These are phyloP conservation scores for Hipparchia sbordonii DNA, from an alignment of 2,888 invertebrate species.

Conservation along the genomic window DNA sequence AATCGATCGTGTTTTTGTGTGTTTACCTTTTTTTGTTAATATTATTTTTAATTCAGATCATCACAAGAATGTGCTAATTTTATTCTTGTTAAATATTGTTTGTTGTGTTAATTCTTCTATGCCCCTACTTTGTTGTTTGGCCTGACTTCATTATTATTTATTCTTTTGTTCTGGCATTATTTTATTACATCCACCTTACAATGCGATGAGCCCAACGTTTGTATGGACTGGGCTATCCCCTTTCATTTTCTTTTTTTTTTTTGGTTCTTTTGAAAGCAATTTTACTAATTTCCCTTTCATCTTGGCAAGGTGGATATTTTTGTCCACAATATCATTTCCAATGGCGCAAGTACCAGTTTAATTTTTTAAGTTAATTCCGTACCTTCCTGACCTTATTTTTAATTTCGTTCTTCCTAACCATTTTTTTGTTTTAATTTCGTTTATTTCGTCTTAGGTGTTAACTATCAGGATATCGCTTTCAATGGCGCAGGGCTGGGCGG, in stretches of 20 bases:
- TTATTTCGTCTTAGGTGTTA: slow-evolving; percentile 65
- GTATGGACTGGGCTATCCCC: too few relatives aligned
- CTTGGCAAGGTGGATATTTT: too few relatives aligned
- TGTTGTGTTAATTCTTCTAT: slow-evolving; percentile 4
- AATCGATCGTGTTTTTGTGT: neutral
- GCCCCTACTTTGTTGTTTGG: slow-evolving; percentile 21
- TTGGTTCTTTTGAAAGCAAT: too few relatives aligned
- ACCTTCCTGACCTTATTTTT: neutral
- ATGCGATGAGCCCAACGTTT: too few relatives aligned
- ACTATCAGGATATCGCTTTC: slow-evolving; percentile 81
- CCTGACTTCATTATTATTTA: slow-evolving; percentile 42
- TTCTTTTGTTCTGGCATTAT: too few relatives aligned
- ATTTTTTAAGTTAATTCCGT: neutral
- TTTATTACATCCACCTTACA: too few relatives aligned
- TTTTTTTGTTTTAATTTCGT: slow-evolving; percentile 37
- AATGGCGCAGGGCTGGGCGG: slow-evolving; percentile 79
- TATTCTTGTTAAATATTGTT: slow-evolving; percentile 34
- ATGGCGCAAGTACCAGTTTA: slow-evolving; percentile 74
- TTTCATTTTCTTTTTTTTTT: too few relatives aligned
- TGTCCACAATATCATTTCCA: slow-evolving; percentile 57
- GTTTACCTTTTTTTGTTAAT: too few relatives aligned
- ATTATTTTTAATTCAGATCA: too few relatives aligned
- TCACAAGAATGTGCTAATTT: slow-evolving; percentile 5
- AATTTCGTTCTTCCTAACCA: slow-evolving; percentile 8
- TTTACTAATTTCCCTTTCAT: too few relatives aligned